A percentile compares a stretch with the other conserved stretches of the same genome.
Conservation (phyloP, 2,113 vertebrate species). For the Albula goreensis region DNA sequence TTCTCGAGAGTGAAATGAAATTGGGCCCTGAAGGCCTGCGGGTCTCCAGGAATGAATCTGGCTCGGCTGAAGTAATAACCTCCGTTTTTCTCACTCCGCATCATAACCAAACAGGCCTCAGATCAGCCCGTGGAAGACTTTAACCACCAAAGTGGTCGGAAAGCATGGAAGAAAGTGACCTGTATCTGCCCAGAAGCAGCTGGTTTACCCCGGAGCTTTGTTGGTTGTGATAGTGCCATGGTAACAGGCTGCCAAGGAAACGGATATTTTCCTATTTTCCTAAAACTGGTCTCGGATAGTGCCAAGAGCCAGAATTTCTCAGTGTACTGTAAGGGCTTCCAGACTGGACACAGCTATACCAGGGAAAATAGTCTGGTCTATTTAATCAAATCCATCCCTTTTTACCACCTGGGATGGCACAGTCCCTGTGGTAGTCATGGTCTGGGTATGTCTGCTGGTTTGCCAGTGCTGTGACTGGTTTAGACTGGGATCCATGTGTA, state of each 20-base stretch:
- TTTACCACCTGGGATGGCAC: neutral
- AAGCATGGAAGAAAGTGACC: neutral
- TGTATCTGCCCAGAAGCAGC: neutral
- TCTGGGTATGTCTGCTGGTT: neutral
- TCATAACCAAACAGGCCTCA: neutral
- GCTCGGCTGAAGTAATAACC: neutral
- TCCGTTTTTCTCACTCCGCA: neutral
- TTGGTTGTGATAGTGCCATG: neutral
- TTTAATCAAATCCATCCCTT: neutral
- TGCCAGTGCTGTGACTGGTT: neutral
- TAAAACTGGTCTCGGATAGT: neutral
- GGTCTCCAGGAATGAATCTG: neutral
- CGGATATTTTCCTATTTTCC: neutral
- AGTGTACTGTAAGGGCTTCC: neutral
- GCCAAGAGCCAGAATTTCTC: neutral
- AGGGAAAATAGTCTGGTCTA: neutral
- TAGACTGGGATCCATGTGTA: neutral
- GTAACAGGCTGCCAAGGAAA: neutral
- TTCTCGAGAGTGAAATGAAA: neutral
- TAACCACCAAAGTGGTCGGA: neutral
- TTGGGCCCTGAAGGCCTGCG: neutral
- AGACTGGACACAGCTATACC: neutral
- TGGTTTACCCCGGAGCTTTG: neutral
- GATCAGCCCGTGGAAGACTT: neutral
- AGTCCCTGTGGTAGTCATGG: neutral